Evolutionary conservation across 2,113 vertebrate genomes (phyloP).

Genomic region (Istiophorus platypterus): DNA sequence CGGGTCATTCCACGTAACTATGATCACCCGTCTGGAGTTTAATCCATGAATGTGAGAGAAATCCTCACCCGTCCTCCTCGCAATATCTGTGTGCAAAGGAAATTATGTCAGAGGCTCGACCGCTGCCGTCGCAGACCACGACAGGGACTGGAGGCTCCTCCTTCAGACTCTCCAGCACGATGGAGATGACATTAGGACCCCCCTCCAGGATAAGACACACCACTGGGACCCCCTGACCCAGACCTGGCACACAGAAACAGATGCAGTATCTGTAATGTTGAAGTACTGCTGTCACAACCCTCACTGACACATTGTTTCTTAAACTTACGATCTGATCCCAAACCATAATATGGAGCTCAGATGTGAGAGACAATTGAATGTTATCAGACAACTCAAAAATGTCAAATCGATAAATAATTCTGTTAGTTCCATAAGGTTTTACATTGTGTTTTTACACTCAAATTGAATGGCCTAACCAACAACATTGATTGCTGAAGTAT

Average conservation of each 20-base stretch:
- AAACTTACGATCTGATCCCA: not conserved
- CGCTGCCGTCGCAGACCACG: slow-evolving; percentile 95
- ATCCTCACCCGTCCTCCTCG: slow-evolving; percentile 90
- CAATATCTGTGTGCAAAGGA: slow-evolving; percentile 96
- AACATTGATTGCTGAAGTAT: not conserved
- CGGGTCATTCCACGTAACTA: not conserved
- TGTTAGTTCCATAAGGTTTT: no score
- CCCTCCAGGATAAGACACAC: slow-evolving; percentile 97
- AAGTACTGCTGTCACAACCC: not conserved
- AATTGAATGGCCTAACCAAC: not conserved
- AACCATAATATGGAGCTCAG: not conserved
- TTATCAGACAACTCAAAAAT: no score
- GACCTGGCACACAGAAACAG: slow-evolving; percentile 53
- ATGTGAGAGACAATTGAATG: not conserved
- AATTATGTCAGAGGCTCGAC: slow-evolving; percentile 93
- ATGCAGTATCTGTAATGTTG: not conserved
- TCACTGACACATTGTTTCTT: no score
- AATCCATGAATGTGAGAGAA: not conserved
- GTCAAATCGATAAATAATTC: no score
- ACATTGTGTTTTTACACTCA: no score
- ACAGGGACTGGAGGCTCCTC: slow-evolving; percentile 96
- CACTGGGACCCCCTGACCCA: slow-evolving; percentile 95
- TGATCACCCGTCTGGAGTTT: not conserved
- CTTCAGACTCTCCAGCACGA: slow-evolving; percentile 92
- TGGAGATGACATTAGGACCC: slow-evolving; percentile 94